These are phyloP conservation scores for Syngnathus floridae DNA, from an alignment of 2,113 vertebrate genomes.

Conservation along the genomic window DNA sequence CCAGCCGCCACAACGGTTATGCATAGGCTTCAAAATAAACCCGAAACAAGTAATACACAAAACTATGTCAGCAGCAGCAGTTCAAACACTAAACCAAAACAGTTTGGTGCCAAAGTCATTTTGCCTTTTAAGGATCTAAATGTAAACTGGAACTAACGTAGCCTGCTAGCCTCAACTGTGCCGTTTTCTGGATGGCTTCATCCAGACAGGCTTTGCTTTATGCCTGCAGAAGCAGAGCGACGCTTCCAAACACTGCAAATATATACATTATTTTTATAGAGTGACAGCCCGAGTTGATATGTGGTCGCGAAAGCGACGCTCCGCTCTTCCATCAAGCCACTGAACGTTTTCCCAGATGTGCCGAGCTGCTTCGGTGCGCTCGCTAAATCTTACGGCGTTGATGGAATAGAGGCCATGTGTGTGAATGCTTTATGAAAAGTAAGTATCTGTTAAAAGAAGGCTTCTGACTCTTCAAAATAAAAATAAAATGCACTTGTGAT, in stretches of 20 bases:
- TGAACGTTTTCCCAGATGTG: constrained; percentile 53
- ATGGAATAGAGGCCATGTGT: constrained; percentile 21
- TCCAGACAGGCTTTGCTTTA: constrained; percentile 24
- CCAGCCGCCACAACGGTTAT: too few relatives aligned
- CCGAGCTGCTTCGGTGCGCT: constrained; percentile 21
- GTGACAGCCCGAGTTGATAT: constrained; percentile 7
- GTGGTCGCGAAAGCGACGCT: constrained; percentile 31
- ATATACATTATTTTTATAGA: constrained; percentile 43
- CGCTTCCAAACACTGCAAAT: constrained; percentile 29
- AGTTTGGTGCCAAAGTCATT: not conserved
- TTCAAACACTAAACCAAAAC: not conserved
- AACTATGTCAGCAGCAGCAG: not conserved
- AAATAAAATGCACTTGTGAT: not conserved
- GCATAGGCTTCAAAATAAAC: too few relatives aligned
- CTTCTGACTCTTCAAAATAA: not conserved
- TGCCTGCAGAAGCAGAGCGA: constrained; percentile 21
- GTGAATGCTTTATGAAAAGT: constrained; percentile 2
- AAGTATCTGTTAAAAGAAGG: constrained; percentile 7
- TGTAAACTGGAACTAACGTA: not conserved
- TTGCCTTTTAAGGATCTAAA: not conserved
- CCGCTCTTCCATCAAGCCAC: constrained; percentile 33
- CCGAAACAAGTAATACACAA: too few relatives aligned
- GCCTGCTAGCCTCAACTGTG: not conserved
- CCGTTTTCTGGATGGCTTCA: constrained; percentile 33
- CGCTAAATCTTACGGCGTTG: constrained; percentile 30